These are phyloP conservation scores for Thymelicus acteon DNA, from an alignment of 2,888 invertebrate species.

Conservation along the genomic window DNA sequence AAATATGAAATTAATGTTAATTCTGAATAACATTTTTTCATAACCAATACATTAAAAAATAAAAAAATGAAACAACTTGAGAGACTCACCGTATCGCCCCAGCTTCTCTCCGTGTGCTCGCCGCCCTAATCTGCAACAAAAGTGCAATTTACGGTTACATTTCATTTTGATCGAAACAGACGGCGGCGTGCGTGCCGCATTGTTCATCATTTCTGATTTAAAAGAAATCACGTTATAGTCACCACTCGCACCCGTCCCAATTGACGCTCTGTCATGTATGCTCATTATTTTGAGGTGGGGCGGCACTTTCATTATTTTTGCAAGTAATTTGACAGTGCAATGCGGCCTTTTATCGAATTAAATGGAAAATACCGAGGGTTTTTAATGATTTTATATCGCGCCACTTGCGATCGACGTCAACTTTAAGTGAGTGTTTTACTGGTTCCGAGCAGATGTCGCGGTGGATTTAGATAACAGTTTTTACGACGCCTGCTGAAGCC, in stretches of 20 bases:
- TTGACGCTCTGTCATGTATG: slow-evolving; percentile 33
- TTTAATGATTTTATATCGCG: slow-evolving; percentile 17
- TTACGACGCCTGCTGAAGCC: no score
- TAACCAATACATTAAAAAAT: no score
- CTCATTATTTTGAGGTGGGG: slow-evolving; percentile 30
- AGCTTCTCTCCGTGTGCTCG: slow-evolving; percentile 41
- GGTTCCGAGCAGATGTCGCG: no score
- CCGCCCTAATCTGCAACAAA: slow-evolving; percentile 62
- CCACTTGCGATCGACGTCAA: background rate
- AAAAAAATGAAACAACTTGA: no score
- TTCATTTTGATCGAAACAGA: slow-evolving; percentile 50
- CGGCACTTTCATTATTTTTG: slow-evolving; percentile 19
- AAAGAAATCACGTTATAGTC: slow-evolving; percentile 32
- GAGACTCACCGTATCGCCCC: slow-evolving; percentile 7
- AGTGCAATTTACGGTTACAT: slow-evolving; percentile 64
- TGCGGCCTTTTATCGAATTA: slow-evolving; percentile 27
- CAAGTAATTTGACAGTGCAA: slow-evolving; percentile 26
- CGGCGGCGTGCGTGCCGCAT: slow-evolving; percentile 48
- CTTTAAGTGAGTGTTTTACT: background rate
- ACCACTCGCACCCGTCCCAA: slow-evolving; percentile 22
- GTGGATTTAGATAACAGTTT: no score
- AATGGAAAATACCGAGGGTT: slow-evolving; percentile 9
- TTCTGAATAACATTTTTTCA: no score
- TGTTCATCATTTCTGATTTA: slow-evolving; percentile 37
- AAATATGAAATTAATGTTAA: no score